Evolutionary conservation across 1,140 invertebrate species (phyloP).

Genomic region (Cryptotermes secundus): DNA sequence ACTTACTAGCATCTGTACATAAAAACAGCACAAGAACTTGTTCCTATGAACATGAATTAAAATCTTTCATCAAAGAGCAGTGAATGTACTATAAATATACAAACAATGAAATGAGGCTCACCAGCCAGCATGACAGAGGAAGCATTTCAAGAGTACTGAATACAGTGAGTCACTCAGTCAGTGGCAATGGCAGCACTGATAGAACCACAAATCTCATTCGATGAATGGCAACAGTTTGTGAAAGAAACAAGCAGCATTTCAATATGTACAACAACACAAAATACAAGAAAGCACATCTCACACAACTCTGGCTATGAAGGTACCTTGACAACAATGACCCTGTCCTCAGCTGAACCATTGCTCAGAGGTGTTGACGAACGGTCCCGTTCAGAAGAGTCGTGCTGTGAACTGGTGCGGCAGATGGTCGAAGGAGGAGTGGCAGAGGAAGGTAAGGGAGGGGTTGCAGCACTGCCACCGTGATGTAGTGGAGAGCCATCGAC

Average conservation of each 20-base stretch:
- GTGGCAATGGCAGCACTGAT: no score
- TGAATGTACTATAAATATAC: no score
- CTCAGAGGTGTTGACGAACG: conserved; percentile 45
- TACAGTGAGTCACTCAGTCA: no score
- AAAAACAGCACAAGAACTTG: no score
- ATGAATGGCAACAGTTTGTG: not conserved
- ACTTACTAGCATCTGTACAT: no score
- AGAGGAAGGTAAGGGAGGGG: conserved; percentile 48
- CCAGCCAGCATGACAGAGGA: no score
- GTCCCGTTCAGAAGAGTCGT: conserved; percentile 44
- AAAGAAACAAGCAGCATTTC: not conserved
- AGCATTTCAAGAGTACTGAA: no score
- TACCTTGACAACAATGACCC: conserved; percentile 59
- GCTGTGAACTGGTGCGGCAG: conserved; percentile 44
- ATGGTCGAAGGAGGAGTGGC: conserved; percentile 48
- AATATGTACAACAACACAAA: not conserved
- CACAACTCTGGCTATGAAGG: no score
- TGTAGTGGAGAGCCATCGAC: conserved; percentile 55
- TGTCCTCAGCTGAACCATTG: conserved; percentile 45
- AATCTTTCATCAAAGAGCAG: no score
- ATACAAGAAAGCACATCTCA: not conserved
- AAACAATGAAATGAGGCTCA: no score
- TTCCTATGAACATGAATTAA: no score
- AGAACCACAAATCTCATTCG: no score
- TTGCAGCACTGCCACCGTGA: conserved; percentile 48